Percentiles rank a stretch among this genome's conserved stretches.
These are phyloP conservation scores for Egretta garzetta DNA, from an alignment of 2,113 vertebrate genomes.

Conservation along the genomic window DNA sequence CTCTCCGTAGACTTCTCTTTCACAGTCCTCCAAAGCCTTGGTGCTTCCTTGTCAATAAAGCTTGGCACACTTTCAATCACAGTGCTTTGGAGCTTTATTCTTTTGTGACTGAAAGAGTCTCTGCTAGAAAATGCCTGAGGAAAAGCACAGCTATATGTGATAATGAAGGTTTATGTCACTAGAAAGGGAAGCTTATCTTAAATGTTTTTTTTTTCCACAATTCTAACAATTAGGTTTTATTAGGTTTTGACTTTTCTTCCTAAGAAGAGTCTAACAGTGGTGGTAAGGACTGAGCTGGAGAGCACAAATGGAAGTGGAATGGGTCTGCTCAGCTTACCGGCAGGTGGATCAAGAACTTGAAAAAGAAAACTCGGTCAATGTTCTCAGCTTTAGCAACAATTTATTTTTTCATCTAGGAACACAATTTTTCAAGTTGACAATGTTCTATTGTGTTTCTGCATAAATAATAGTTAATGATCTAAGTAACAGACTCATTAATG, in stretches of 20 bases:
- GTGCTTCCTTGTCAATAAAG: slow-evolving; percentile 1
- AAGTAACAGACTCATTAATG: neutral
- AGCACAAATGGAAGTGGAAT: neutral
- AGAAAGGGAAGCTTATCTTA: neutral
- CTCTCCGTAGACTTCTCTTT: neutral
- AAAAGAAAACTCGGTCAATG: neutral
- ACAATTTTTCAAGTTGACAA: neutral
- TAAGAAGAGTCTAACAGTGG: neutral
- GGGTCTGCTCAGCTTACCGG: neutral
- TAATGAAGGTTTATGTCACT: slow-evolving; percentile 14
- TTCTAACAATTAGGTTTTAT: neutral
- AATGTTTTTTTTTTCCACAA: neutral
- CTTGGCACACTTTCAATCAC: slow-evolving; percentile 7
- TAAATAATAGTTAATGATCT: neutral
- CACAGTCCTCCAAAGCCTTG: neutral
- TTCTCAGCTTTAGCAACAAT: neutral
- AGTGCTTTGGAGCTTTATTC: neutral
- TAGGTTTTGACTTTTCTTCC: neutral
- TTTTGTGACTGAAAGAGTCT: neutral
- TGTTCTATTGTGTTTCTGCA: neutral
- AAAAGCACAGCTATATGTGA: neutral
- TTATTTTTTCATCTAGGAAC: neutral
- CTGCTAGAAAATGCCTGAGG: slow-evolving; percentile 1
- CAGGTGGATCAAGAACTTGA: neutral
- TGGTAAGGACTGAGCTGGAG: neutral